Evolutionary conservation across 2,888 invertebrate genomes (phyloP), one percentile per base, ranked within the genome.

Genomic region (Theretra japonica): DNA sequence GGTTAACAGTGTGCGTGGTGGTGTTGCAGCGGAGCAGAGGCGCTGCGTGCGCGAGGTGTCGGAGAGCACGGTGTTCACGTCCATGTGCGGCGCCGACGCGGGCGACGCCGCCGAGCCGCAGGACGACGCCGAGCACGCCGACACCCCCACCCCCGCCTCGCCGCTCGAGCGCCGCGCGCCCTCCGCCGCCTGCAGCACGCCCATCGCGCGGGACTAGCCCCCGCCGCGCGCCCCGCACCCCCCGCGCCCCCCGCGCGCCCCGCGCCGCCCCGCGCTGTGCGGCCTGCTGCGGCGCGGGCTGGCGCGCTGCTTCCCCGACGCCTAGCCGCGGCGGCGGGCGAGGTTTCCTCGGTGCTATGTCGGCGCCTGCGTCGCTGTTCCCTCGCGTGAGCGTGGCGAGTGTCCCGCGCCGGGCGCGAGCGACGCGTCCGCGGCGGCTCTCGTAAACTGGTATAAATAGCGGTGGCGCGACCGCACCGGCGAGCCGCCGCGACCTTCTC

Each of bases 1-100:
- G 11, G 23, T 23, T 21, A 11, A 57, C 0, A 25, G 3, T 28
- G 28, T 25, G 19, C n/a, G 19, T n/a, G 60, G n/a, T 62, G 17
- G 8, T 69, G 21, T 85, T 88, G 50, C 90, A 95, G 94, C 91
- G 78, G 93, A 92, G 85, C 94, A 94, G 86, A 91, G 90, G 69
- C 93, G 92, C 72, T 94, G 88, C 84, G 94, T 93, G 82, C 90
- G 86, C 77, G 94, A 94, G 84, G 90, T 94, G 80, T 88, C 91
- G 4, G 77, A 89, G n/a, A 93, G 92, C 86, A 82, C 80, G 77
- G 90, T 89, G 84, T 88, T 93, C 83, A 76, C 87, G 75, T 85
- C 92, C 72, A 83, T 92, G 83, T 86, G 91, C 80, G 86, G 79
- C 60, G 80, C 75, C 56, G 69, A 72, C 30, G 74, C 70, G 28